Conservation (phyloP, 1,140 invertebrate species). For the Hylaeus anthracinus region DNA sequence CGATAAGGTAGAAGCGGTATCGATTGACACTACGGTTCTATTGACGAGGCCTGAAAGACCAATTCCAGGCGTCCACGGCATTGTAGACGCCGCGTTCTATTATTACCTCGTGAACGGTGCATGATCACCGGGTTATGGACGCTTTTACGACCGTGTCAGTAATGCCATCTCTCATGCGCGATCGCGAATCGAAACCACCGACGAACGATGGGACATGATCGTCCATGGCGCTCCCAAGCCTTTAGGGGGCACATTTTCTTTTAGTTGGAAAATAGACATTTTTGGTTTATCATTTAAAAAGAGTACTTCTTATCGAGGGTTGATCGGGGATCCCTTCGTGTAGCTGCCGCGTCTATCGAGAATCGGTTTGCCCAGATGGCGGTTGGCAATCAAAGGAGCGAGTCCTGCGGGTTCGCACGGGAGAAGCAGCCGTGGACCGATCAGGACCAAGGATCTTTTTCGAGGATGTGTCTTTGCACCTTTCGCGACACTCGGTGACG, state of each 20-base stretch:
- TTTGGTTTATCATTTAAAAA: no score
- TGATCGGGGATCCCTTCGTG: slow-evolving; percentile 2
- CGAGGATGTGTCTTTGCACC: slow-evolving; percentile 31
- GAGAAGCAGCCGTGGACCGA: neutral
- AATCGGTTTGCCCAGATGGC: neutral
- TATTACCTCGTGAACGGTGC: neutral
- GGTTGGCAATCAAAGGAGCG: slow-evolving; percentile 20
- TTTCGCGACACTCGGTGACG: neutral
- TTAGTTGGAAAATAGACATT: no score
- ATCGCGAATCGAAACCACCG: neutral
- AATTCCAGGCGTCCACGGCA: neutral
- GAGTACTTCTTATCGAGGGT: neutral
- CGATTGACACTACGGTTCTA: neutral
- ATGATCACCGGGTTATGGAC: neutral
- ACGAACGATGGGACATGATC: neutral
- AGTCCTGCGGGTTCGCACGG: slow-evolving; percentile 6
- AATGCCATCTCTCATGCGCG: neutral
- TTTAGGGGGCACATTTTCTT: neutral
- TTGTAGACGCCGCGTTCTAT: neutral
- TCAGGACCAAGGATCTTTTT: slow-evolving; percentile 12
- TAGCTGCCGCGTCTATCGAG: slow-evolving; percentile 6
- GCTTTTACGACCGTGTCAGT: neutral
- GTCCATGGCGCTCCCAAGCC: neutral
- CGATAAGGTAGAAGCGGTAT: neutral
- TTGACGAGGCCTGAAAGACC: neutral